phyloP scores from a whole-genome alignment of 2,888 invertebrate genomes.

The Maniola hyperantus region DNA sequence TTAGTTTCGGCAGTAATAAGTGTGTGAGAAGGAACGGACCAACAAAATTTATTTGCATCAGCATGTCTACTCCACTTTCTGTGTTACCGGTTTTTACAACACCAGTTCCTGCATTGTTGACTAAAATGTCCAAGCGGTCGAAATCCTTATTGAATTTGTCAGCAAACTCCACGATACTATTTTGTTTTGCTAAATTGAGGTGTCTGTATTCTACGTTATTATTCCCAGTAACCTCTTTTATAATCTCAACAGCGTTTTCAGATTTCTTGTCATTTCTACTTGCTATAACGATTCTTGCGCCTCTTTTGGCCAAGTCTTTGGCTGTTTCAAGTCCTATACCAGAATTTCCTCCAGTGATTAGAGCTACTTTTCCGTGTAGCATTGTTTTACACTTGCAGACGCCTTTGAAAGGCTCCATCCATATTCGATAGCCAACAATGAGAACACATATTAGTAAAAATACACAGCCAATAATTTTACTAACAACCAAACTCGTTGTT shows the following conservation, averaged over 20 bases:
- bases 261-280: slow-evolving; percentile 88
- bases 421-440: slow-evolving; percentile 41
- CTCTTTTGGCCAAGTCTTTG: slow-evolving; percentile 85
- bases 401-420: slow-evolving; percentile 48
- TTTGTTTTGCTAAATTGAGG: slow-evolving; percentile 77
- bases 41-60: slow-evolving; percentile 87
- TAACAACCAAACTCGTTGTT: not conserved
- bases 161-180: slow-evolving; percentile 83
- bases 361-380: slow-evolving; percentile 82
- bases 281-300: slow-evolving; percentile 88
- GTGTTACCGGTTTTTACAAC: slow-evolving; percentile 63
- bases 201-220: slow-evolving; percentile 84
- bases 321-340: slow-evolving; percentile 92
- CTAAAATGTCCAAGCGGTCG: slow-evolving; percentile 81
- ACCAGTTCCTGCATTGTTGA: slow-evolving; percentile 84
- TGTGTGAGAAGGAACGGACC: slow-evolving; percentile 88
- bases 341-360: slow-evolving; percentile 91
- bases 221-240: slow-evolving; percentile 87
- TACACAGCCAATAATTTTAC: slow-evolving; percentile 19
- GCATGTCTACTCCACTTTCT: slow-evolving; percentile 83
- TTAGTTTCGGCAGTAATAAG: slow-evolving; percentile 79
- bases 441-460: slow-evolving; percentile 35
- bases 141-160: slow-evolving; percentile 78
- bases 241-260: slow-evolving; percentile 85
- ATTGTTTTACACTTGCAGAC: slow-evolving; percentile 57